phyloP scores from a whole-genome alignment of 2,888 invertebrate genomes.

The Maniola hyperantus region DNA sequence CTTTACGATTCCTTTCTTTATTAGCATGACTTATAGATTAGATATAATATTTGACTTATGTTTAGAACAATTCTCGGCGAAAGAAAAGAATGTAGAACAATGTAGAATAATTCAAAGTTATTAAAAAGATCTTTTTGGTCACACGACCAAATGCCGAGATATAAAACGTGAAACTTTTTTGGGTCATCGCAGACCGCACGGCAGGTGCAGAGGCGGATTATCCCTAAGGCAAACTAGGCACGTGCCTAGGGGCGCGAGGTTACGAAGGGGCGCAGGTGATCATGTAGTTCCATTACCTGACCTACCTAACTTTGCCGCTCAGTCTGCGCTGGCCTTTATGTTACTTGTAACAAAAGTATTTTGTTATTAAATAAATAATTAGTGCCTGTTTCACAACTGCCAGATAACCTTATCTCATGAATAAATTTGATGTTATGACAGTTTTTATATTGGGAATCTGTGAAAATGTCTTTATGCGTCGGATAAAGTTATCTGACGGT shows the following conservation, averaged over 20 bases:
- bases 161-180: slow-evolving; percentile 36
- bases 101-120: slow-evolving; percentile 50
- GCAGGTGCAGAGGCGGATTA: neutral
- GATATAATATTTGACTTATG: slow-evolving; percentile 21
- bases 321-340: neutral
- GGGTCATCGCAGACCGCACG: neutral
- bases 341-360: slow-evolving; percentile 8
- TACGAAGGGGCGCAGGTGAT: too few species aligned
- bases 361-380: slow-evolving; percentile 3
- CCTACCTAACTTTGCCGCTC: neutral
- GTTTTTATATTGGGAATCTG: too few species aligned
- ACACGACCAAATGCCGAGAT: slow-evolving; percentile 11
- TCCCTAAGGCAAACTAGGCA: too few species aligned
- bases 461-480: too few species aligned
- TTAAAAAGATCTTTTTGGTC: neutral
- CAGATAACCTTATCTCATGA: too few species aligned
- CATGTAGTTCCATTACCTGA: too few species aligned
- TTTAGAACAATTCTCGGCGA: slow-evolving; percentile 27
- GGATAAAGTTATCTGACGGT: too few species aligned
- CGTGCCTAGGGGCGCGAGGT: too few species aligned
- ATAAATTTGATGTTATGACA: too few species aligned
- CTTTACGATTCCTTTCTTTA: too few species aligned
- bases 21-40: neutral
- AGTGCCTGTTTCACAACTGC: too few species aligned
- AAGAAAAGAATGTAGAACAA: slow-evolving; percentile 36